Conservation (phyloP, 1,140 invertebrate genomes). For the Berghia stephanieae region DNA sequence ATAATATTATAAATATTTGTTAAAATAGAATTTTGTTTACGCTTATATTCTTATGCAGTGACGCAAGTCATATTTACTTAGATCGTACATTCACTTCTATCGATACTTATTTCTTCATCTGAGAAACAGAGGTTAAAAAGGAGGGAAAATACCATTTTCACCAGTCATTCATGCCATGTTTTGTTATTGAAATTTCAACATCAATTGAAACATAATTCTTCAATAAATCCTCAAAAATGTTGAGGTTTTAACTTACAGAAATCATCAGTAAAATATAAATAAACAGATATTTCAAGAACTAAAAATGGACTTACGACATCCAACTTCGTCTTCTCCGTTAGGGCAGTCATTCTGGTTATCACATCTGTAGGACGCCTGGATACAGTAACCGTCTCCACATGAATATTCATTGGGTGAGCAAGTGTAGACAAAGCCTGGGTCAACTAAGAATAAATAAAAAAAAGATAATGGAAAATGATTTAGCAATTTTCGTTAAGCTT, state of each 20-base stretch:
- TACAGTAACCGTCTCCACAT: constrained; percentile 66
- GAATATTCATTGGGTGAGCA: constrained; percentile 69
- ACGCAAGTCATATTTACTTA: no score
- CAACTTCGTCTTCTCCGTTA: constrained; percentile 66
- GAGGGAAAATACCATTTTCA: no score
- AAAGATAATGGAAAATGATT: neutral
- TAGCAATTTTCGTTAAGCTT: neutral
- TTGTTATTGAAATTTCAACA: neutral
- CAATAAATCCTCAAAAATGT: neutral
- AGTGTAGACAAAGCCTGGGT: constrained; percentile 1
- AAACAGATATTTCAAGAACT: neutral
- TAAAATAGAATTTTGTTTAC: no score
- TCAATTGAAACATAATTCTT: neutral
- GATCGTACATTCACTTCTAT: no score
- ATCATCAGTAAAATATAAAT: neutral
- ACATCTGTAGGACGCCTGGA: constrained; percentile 72
- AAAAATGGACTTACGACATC: constrained; percentile 71
- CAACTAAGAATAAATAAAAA: neutral
- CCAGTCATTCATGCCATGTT: neutral
- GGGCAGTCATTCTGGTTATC: constrained; percentile 69
- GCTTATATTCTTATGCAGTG: no score
- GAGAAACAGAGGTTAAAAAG: no score
- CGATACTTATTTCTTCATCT: no score
- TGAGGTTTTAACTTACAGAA: neutral
- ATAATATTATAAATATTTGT: no score